Evolutionary conservation across 2,797 vertebrate genomes (phyloP), one percentile per base, ranked within the genome.

Genomic region (Macropus fuliginosus): DNA sequence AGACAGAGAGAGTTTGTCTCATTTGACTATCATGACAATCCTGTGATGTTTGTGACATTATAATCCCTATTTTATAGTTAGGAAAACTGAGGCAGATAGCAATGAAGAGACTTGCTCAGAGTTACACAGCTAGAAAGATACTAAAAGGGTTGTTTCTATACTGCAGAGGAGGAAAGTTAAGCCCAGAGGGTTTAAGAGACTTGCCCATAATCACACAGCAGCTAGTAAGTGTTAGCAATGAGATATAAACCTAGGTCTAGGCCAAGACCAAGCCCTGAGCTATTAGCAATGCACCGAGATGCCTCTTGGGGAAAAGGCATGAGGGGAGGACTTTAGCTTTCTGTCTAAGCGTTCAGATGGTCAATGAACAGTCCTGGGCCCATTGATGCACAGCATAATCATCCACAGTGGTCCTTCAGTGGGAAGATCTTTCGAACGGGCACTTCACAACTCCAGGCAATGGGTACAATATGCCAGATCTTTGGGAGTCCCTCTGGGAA

Each of bases 261-360:
- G 5, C 46, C 50, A 29, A 74, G 46, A 92, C 4, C 52, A 50
- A 5, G 57, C 29, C 3, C 92, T 59, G 50, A 93, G 40, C 4
- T 55, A 11, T 56, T 57, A 94, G 31, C 59, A n/a, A 95, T 92
- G 92, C 91, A 8, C 52, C 91, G 54, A 91, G 46, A 40, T 94
- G 34, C 34, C 34, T 74, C 34, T 40, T 74, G 16, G 16, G 40
- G 62, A 74, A 74, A 74, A 74, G 34, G n/a, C 62, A 74, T 8
- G 5, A n/a, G 34, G 5, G 1, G 1, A 18, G 13, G 34, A n/a
- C 14, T 66, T 66, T 18, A 18, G 62, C 34, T 66, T 66, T n/a
- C 62, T 29, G 16, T 56, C 2, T 59, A 59, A 59, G 57, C 1
- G 10, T 59, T 59, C 29, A 56, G 24, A 27, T 56, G 24, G 24